Evolutionary conservation across 2,113 vertebrate species (phyloP).

Genomic region (Prunella himalayana): DNA sequence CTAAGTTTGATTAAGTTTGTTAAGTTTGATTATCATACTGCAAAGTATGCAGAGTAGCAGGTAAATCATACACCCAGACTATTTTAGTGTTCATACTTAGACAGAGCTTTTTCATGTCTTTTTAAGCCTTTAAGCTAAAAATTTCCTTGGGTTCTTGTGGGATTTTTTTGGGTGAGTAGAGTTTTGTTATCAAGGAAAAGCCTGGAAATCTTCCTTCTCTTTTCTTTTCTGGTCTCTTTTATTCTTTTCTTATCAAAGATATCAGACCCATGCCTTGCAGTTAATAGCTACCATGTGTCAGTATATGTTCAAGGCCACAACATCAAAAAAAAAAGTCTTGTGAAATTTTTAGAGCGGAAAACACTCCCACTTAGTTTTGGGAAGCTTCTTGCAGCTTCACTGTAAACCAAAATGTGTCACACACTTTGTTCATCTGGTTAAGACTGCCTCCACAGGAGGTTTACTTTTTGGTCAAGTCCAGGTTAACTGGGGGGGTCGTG

Average conservation of each 20-base stretch:
- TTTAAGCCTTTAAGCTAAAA: not conserved
- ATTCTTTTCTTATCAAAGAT: not conserved
- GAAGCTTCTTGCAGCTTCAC: not conserved
- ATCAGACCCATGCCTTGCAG: not conserved
- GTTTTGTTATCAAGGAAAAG: not conserved
- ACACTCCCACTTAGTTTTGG: not conserved
- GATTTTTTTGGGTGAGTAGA: not conserved
- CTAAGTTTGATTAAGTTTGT: not conserved
- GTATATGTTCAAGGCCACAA: not conserved
- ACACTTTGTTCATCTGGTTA: not conserved
- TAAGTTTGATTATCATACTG: not conserved
- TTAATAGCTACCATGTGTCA: conserved; percentile 3
- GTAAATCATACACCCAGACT: not conserved
- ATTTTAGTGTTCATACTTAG: not conserved
- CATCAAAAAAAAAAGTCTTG: not conserved
- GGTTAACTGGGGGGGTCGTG: not conserved
- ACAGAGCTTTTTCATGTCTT: not conserved
- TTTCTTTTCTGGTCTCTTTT: not conserved
- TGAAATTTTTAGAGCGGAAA: not conserved
- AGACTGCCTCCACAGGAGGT: not conserved
- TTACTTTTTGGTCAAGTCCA: not conserved
- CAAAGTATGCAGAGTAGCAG: fast-evolving
- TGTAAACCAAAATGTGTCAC: not conserved
- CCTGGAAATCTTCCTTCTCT: not conserved
- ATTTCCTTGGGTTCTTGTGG: not conserved